These are phyloP conservation scores for Bathynomus jamesi DNA, from an alignment of 1,140 invertebrate species.

Conservation along the genomic window DNA sequence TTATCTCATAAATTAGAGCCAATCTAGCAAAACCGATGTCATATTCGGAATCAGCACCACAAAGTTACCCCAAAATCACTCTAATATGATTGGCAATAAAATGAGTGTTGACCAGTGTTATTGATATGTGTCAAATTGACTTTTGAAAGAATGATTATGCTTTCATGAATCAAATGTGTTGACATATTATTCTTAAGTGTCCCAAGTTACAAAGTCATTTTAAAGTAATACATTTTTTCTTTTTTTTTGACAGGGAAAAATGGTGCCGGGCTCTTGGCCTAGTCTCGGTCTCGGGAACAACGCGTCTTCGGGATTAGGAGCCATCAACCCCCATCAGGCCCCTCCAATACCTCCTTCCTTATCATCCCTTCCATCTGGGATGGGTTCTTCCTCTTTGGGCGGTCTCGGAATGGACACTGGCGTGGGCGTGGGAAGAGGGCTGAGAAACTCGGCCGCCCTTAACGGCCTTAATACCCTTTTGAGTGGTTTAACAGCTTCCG, in stretches of 20 bases:
- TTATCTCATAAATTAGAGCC: no score
- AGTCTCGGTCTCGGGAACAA: not conserved
- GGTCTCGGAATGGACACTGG: not conserved
- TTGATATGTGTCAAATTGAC: no score
- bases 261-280: not conserved
- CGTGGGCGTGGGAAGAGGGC: not conserved
- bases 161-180: no score
- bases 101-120: no score
- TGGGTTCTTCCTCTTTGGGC: not conserved
- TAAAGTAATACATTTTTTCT: no score
- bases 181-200: no score
- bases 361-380: not conserved
- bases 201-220: no score
- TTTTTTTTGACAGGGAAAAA: not conserved
- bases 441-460: not conserved
- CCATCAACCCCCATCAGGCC: not conserved
- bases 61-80: no score
- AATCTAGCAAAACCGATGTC: no score
- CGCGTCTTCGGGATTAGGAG: not conserved
- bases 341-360: not conserved
- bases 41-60: no score
- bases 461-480: not conserved
- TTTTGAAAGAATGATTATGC: no score
- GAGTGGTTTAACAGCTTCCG: not conserved
- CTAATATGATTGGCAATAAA: no score